These are phyloP conservation scores for Peromyscus nudipes DNA, from an alignment of 2,797 vertebrate genomes.

Conservation along the genomic window DNA sequence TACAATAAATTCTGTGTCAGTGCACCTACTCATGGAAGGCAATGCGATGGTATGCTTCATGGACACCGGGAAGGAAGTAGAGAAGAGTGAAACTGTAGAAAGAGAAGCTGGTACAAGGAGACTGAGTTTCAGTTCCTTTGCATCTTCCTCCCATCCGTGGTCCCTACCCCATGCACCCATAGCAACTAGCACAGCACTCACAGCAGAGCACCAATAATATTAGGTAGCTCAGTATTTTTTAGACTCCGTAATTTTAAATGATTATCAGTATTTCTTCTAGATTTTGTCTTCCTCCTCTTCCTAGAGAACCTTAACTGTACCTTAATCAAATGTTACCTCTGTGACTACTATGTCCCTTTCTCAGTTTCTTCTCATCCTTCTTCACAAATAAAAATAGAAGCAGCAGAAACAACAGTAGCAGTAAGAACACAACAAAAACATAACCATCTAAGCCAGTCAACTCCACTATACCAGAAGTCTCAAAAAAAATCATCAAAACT, in stretches of 20 bases:
- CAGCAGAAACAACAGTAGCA: background rate
- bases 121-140: background rate
- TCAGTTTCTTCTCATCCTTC: background rate
- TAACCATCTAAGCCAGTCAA: conserved; percentile 21
- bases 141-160: background rate
- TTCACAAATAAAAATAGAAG: background rate
- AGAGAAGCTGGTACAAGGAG: background rate
- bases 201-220: background rate
- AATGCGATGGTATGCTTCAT: background rate
- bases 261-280: conserved; percentile 17
- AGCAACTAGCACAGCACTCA: background rate
- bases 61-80: background rate
- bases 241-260: background rate
- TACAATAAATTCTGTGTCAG: background rate
- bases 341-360: background rate
- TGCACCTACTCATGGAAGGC: background rate
- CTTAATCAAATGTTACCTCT: background rate
- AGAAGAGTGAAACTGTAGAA: background rate
- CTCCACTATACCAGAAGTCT: background rate
- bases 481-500: background rate
- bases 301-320: background rate
- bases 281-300: background rate
- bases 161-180: background rate
- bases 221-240: background rate
- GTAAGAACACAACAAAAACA: background rate